Base-by-base conservation (phyloP, 2,797 vertebrate species). In the Acanthis flammea region DNA sequence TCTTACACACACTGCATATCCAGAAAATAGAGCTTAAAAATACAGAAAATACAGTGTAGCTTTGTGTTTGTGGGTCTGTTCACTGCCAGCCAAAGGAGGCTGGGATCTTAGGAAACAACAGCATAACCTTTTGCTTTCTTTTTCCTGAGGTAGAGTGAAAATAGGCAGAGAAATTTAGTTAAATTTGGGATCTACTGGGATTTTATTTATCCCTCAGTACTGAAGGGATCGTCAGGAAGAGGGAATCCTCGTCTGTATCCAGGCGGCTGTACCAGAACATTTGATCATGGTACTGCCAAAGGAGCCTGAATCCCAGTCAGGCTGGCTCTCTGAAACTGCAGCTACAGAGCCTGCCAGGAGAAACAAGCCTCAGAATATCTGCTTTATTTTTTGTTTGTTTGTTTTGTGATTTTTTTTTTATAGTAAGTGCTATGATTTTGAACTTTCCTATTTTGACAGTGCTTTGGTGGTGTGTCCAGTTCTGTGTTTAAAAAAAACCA, bases 171-270 rank as follows among this genome's bases (percentile, higher is more conserved):
- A 70, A 54, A 47, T 28, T 7, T 14, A n/a, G 24, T 35, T 62
- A 27, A 19, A 44, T 14, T 8, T 19, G 41, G 19, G 31, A 27
- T 76, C 41, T 16, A 51, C 7, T 0, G 5, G n/a, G 19, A 10
- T 51, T 67, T 74, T 67, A 44, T 92, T 93, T 83, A 74, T 54
- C 37, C 30, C 24, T 3, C 4, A 19, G 41, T 27, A 39, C 0
- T 25, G 78, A 35, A 44, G 42, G 51, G 54, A 28, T 75, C 0
- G 0, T 62, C 0, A 1, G 70, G 67, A 73, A 57, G 48, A 55
- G 72, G 78, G 84, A 78, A 77, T 79, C 82, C 73, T 41, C 1
- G 1, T 47, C 57, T 61, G 53, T 10, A 37, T 51, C 68, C 53
- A 0, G 3, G 74, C 1, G 8, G 54, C 57, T 77, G 50, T 39